Evolutionary conservation across 1,140 invertebrate genomes (phyloP), one percentile per base, ranked within the genome.

Genomic region (Hylyphantes graminicola): DNA sequence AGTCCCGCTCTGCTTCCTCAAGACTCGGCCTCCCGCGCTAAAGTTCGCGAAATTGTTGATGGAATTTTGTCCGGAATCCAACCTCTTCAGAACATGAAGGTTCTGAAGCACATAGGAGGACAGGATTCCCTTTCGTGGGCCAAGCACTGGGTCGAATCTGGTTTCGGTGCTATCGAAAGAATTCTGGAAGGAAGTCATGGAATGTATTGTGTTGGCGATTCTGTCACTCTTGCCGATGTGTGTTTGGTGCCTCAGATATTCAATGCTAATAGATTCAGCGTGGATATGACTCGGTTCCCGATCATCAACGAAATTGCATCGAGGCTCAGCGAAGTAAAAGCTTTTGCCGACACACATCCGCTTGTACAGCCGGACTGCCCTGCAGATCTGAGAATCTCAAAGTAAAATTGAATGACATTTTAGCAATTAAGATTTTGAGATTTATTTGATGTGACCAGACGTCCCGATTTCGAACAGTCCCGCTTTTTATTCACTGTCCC

Each of bases 131-230:
- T 85, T n/a, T 89, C 90, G 85, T 99, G 97, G 97, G 96, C 95
- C 2, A 93, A 96, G 87, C 94, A 97, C 89, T 98, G 95, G 94
- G 98, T 99, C 81, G 92, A 72, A 54, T 48, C 12, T 4, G 79
- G 79, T 7, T 73, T 81, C 17, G 35, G 19, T 91, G 96, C 95
- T 55, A 93, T 98, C 5, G 98, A 99, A 91, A 94, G 95, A 89
- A 90, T 97, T 12, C 89, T 99, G 11, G 93, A 93, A 7, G 91
- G 94, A 13, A 95, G 93, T 76, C 94, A 95, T 72, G 97, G 97
- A 15, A 97, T 97, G 89, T 99, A 97, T 88, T 97, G 96, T 89
- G 94, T 98, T 2, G 97, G 97, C 3, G 96, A 99, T 90, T 93
- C 96, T 86, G 93, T 99, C 54, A 96, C 97, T 0, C 90, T 99